Conservation (phyloP, 2,113 vertebrate genomes). For the Opisthocomus hoazin region DNA sequence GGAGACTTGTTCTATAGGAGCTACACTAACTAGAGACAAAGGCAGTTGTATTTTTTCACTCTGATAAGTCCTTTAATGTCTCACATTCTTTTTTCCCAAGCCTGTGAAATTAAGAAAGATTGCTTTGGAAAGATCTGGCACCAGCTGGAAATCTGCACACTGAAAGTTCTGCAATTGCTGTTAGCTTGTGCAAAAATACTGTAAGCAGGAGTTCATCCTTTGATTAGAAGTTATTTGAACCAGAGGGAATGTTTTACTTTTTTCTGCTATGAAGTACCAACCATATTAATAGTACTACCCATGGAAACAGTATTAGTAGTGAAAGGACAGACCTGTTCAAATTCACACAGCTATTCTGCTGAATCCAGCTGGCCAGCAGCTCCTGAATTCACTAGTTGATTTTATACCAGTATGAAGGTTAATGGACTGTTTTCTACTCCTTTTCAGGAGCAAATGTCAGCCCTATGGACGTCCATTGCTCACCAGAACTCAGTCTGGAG, state of each 20-base stretch:
- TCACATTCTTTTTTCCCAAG: background rate
- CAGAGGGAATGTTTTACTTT: background rate
- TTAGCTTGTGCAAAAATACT: background rate
- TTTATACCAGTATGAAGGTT: slow-evolving; percentile 23
- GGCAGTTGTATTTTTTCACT: background rate
- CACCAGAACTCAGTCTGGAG: slow-evolving; percentile 14
- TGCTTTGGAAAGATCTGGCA: background rate
- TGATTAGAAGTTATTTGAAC: background rate
- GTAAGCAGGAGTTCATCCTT: background rate
- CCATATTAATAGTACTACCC: background rate
- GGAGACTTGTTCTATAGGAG: background rate
- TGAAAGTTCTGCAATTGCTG: background rate
- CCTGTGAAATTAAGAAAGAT: background rate
- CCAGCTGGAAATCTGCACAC: background rate
- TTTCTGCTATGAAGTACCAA: background rate
- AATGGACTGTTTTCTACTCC: background rate
- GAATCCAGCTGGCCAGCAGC: background rate
- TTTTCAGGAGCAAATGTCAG: slow-evolving; percentile 45
- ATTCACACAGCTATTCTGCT: background rate
- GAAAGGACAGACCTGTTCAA: background rate
- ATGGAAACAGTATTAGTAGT: rapidly evolving
- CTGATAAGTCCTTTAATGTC: background rate
- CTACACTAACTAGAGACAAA: background rate
- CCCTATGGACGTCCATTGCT: background rate
- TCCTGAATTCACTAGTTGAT: slow-evolving; percentile 4